Percentiles rank a stretch among this genome's conserved stretches.
Conservation (phyloP, 2,113 vertebrate species). For the Antechinus stuartii region DNA sequence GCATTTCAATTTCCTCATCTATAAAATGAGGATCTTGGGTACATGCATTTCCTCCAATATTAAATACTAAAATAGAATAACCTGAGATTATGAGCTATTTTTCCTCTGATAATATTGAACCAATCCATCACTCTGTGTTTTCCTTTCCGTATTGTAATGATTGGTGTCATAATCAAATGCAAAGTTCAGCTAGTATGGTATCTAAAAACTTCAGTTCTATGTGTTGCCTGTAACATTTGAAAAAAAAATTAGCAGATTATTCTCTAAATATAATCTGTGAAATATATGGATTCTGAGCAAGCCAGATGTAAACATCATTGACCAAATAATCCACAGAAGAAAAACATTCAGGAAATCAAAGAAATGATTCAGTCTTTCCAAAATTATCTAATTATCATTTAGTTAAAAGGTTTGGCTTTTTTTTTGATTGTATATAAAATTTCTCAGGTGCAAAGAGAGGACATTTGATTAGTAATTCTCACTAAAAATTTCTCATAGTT, state of each 20-base stretch:
- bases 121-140: conserved; percentile 29
- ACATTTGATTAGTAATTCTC: conserved; percentile 44
- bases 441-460: conserved; percentile 25
- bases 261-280: conserved; percentile 30
- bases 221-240: conserved; percentile 36
- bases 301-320: conserved; percentile 14
- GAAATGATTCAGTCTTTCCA: conserved; percentile 49
- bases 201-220: conserved; percentile 36
- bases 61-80: not conserved
- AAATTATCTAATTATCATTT: conserved; percentile 33
- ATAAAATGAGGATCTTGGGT: not conserved
- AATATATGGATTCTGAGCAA: conserved; percentile 34
- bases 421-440: not conserved
- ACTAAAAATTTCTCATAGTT: not conserved
- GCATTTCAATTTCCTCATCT: not conserved
- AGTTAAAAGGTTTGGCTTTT: not conserved
- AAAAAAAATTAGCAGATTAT: conserved; percentile 49
- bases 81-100: not conserved
- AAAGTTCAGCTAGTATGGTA: conserved; percentile 36
- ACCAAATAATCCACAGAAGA: conserved; percentile 32
- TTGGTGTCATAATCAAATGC: conserved; percentile 46
- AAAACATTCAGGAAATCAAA: conserved; percentile 43
- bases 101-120: conserved; percentile 21
- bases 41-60: not conserved
- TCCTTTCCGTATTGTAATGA: conserved; percentile 36